Conservation (phyloP, 2,797 vertebrate species). For the Pempheris klunzingeri region DNA sequence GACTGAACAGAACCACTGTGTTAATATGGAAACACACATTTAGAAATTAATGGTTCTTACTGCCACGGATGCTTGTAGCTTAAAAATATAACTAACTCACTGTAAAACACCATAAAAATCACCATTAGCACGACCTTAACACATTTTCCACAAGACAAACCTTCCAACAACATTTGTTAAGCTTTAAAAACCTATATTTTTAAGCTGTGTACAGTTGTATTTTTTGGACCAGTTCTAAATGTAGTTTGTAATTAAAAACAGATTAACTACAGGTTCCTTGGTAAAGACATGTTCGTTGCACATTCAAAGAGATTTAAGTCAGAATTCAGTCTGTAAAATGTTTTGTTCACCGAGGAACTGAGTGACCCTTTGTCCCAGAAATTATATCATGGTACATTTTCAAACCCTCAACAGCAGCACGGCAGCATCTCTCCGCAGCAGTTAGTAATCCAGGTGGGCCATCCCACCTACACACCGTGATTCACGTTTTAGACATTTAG, state of each 20-base stretch:
- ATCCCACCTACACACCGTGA: slow-evolving; percentile 70
- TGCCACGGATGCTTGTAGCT: background rate
- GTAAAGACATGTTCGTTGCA: background rate
- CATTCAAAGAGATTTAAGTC: background rate
- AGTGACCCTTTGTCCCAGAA: slow-evolving; percentile 32
- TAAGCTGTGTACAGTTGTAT: background rate
- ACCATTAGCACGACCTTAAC: background rate
- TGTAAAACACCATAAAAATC: background rate
- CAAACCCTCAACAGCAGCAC: slow-evolving; percentile 58
- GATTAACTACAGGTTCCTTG: background rate
- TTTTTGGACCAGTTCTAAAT: no score
- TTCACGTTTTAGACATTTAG: slow-evolving; percentile 72
- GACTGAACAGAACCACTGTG: background rate
- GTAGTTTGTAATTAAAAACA: background rate
- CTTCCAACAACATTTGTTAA: background rate
- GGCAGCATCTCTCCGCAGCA: slow-evolving; percentile 55
- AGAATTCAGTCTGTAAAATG: slow-evolving; percentile 19
- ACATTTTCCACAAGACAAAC: background rate
- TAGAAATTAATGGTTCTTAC: background rate
- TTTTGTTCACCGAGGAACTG: background rate
- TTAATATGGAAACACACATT: slow-evolving; percentile 1
- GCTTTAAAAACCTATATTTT: no score
- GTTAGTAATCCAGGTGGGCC: slow-evolving; percentile 75
- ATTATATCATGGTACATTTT: slow-evolving; percentile 54
- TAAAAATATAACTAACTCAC: slow-evolving; percentile 9